Evolutionary conservation across 2,797 vertebrate genomes (phyloP), one percentile per base, ranked within the genome.

Genomic region (Molossus alvarezi): DNA sequence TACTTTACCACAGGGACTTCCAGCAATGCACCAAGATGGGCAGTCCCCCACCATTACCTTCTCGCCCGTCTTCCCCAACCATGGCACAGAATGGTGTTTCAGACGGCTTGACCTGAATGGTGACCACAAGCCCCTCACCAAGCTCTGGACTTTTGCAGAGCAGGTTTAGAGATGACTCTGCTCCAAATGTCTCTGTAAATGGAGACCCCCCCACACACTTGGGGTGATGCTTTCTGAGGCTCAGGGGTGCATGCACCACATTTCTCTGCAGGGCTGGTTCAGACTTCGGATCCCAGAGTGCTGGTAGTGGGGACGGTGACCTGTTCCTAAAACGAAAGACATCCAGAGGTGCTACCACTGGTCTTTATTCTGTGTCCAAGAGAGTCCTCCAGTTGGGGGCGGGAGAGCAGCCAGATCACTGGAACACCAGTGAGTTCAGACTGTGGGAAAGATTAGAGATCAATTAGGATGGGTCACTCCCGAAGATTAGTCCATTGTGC

Each of bases 241-340:
- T 41, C 3, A 1, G 84, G 27, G 21, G 27, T 6, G 14, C 11
- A 1, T 1, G 15, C 23, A 29, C n/a, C 0, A 12, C 3, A 3
- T 65, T 91, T 85, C 80, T 48, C 58, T 51, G 27, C 2, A 33
- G 11, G 6, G 37, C 41, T 48, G 6, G 14, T 73, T 75, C 45
- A 11, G 73, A 75, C 27, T 37, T 83, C 2, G 37, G 21, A 23
- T 75, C 27, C 41, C 57, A 58, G 25, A 21, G 23, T 64, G 51
- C 21, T 81, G 29, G 9, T n/a, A 20, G 9, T 57, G 18, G 9
- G 4, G 27, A 15, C 69, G 18, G 14, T 21, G 27, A 48, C 57
- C 76, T 92, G 27, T 57, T 62, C 37, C 33, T 14, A 88, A 85
- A 79, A 81, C 1, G 7, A 94, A 81, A 82, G 37, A 23, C 37